Percentiles rank a stretch among this genome's conserved stretches.
Conservation (phyloP, 2,888 invertebrate genomes). For the Cephonodes hylas region DNA sequence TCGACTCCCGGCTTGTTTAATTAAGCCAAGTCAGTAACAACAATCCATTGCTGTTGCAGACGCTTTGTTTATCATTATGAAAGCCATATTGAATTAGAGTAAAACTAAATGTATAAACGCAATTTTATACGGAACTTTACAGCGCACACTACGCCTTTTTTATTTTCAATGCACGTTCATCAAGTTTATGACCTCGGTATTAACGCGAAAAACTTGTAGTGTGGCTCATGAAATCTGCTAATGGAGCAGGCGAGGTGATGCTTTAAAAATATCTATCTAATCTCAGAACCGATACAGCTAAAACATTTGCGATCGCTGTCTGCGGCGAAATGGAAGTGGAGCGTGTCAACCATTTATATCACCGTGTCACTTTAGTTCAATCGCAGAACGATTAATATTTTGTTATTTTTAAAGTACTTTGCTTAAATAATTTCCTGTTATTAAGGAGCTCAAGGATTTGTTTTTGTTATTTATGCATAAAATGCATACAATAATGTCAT, state of each 20-base stretch:
- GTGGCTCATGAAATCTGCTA: constrained; percentile 65
- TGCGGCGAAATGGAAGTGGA: constrained; percentile 49
- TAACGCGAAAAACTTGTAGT: constrained; percentile 41
- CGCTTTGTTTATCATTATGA: constrained; percentile 51
- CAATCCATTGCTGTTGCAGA: constrained; percentile 66
- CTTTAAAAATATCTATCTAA: constrained; percentile 73
- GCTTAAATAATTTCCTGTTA: no score
- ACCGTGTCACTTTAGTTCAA: not conserved
- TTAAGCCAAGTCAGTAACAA: constrained; percentile 79
- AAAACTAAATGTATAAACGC: not conserved
- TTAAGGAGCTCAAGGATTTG: no score
- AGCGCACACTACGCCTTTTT: not conserved
- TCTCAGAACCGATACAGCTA: constrained; percentile 66
- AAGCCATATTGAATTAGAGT: not conserved
- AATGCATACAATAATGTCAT: no score
- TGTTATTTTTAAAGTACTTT: no score
- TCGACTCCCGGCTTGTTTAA: constrained; percentile 76
- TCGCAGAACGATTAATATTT: not conserved
- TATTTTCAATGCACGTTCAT: constrained; percentile 8
- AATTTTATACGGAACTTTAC: not conserved
- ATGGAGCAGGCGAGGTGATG: constrained; percentile 68
- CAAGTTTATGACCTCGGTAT: constrained; percentile 29
- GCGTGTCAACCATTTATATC: constrained; percentile 24
- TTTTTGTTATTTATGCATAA: no score
- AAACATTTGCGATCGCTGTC: constrained; percentile 63